Percentiles rank a stretch among this genome's conserved stretches.
phyloP scores from a whole-genome alignment of 2,113 vertebrate genomes.

The Apteryx owenii region DNA sequence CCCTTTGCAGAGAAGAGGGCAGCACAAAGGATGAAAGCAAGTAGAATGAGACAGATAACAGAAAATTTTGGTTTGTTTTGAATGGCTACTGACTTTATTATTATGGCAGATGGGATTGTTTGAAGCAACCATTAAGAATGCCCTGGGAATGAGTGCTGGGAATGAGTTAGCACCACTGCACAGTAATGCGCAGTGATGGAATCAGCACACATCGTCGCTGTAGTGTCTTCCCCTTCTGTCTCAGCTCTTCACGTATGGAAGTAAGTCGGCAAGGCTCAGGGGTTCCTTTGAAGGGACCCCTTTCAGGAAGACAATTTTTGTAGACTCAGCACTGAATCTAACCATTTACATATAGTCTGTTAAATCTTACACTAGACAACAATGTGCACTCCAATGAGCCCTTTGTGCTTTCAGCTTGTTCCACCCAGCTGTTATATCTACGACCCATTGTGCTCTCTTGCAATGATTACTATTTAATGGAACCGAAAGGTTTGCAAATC shows the following conservation, averaged over 20 bases:
- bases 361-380: constrained; percentile 47
- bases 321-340: neutral
- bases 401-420: constrained; percentile 34
- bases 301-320: constrained; percentile 32
- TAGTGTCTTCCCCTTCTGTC: neutral
- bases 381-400: neutral
- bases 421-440: constrained; percentile 22
- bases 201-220: constrained; percentile 31
- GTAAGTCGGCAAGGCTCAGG: neutral
- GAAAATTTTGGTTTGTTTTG: constrained; percentile 36
- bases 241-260: neutral
- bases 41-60: constrained; percentile 46
- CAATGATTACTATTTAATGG: constrained; percentile 41
- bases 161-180: constrained; percentile 1
- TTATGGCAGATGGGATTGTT: neutral
- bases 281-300: constrained; percentile 33
- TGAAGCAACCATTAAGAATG: constrained; percentile 3
- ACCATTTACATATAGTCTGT: constrained; percentile 36
- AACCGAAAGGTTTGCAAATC: constrained; percentile 22
- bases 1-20: constrained; percentile 21
- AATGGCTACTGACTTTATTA: constrained; percentile 34
- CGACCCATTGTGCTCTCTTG: neutral
- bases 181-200: constrained; percentile 63
- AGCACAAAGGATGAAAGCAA: constrained; percentile 34
- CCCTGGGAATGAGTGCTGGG: constrained; percentile 5